Evolutionary conservation across 2,797 vertebrate species (phyloP).

Genomic region (Sciaenops ocellatus): DNA sequence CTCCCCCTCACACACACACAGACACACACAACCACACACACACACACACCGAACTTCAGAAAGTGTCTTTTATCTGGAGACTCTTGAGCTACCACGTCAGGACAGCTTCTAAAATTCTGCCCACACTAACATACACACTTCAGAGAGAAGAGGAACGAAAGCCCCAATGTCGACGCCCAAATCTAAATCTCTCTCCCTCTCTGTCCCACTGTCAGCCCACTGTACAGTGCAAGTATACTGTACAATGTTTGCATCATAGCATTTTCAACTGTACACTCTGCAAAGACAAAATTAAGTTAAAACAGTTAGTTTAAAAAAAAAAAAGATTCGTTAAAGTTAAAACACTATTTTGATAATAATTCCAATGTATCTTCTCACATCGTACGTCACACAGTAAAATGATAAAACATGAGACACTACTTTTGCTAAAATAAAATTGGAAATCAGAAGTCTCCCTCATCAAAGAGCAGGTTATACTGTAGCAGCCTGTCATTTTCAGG

Average conservation of each 20-base stretch:
- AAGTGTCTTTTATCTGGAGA: conserved; percentile 83
- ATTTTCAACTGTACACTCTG: conserved; percentile 7
- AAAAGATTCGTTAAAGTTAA: too few relatives aligned
- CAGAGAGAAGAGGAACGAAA: conserved; percentile 71
- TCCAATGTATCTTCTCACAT: too few relatives aligned
- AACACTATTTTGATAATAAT: neutral
- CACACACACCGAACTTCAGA: conserved; percentile 76
- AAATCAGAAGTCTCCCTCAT: too few relatives aligned
- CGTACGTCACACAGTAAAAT: too few relatives aligned
- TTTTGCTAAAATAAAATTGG: too few relatives aligned
- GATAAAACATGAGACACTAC: too few relatives aligned
- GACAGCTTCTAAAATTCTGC: conserved; percentile 80
- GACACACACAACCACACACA: conserved; percentile 42
- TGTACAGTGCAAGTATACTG: conserved; percentile 41
- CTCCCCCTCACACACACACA: conserved; percentile 17
- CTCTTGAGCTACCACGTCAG: conserved; percentile 77
- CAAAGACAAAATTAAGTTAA: conserved; percentile 6
- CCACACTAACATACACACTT: conserved; percentile 70
- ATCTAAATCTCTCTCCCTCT: conserved; percentile 54
- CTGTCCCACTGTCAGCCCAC: conserved; percentile 26
- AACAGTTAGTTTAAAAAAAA: too few relatives aligned
- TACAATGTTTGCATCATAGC: conserved; percentile 12
- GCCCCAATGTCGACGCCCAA: conserved; percentile 49
- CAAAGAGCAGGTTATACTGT: too few relatives aligned
- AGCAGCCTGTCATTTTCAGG: too few relatives aligned